phyloP scores from a whole-genome alignment of 2,797 vertebrate genomes.

The Anguilla pacifica region DNA sequence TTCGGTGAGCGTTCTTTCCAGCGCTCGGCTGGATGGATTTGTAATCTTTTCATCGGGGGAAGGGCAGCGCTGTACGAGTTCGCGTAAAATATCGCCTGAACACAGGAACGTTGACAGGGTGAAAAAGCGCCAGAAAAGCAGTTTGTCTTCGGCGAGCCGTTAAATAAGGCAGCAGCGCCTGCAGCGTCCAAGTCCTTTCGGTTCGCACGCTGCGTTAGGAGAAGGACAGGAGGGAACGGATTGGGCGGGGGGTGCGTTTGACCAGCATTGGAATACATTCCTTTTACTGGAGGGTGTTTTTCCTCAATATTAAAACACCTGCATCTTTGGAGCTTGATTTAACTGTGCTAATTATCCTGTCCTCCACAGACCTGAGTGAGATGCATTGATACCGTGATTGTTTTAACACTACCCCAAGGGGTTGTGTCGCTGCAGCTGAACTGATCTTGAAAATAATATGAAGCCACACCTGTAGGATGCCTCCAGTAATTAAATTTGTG shows the following conservation, averaged over 20 bases:
- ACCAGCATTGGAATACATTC: neutral
- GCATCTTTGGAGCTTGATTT: neutral
- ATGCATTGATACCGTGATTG: neutral
- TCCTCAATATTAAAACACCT: neutral
- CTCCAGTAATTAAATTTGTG: neutral
- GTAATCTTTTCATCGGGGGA: conserved; percentile 39
- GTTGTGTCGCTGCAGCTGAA: neutral
- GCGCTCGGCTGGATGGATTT: conserved; percentile 37
- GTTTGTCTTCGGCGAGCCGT: neutral
- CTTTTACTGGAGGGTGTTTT: neutral
- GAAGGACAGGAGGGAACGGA: neutral
- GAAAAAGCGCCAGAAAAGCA: neutral
- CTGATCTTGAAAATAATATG: neutral
- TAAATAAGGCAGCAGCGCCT: neutral
- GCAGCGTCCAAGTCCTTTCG: neutral
- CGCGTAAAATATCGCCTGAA: neutral
- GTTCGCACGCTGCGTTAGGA: too few species aligned
- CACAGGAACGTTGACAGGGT: neutral
- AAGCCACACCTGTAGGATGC: neutral
- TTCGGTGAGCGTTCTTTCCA: conserved; percentile 25
- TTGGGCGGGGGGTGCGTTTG: neutral
- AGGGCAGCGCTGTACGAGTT: conserved; percentile 17
- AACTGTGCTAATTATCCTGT: neutral
- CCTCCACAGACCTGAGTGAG: neutral
- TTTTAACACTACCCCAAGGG: neutral